Conservation (phyloP, 2,113 vertebrate species). For the Dolichotis patagonum region DNA sequence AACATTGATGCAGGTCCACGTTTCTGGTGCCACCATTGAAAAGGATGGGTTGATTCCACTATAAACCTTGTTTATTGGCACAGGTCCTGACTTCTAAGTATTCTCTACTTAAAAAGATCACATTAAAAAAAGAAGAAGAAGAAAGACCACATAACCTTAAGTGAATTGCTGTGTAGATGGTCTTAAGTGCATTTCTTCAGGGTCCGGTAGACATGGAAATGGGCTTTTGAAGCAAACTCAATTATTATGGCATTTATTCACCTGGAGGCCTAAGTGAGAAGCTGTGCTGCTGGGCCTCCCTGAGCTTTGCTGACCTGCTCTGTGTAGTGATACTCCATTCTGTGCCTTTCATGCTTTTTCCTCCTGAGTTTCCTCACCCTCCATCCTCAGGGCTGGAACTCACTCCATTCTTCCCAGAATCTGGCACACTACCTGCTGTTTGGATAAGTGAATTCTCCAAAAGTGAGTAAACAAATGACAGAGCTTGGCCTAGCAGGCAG, state of each 20-base stretch:
- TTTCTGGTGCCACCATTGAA: not conserved
- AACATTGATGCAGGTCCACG: fast-evolving
- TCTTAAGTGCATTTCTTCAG: not conserved
- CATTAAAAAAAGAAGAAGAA: too few species aligned
- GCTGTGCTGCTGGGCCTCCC: fast-evolving
- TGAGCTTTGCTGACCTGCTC: not conserved
- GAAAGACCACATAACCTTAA: not conserved
- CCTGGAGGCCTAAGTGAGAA: not conserved
- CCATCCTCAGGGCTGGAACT: not conserved
- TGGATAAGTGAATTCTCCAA: not conserved
- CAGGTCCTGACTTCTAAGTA: not conserved
- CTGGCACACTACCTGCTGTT: not conserved
- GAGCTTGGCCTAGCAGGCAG: not conserved
- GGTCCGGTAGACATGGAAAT: not conserved
- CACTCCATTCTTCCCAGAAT: not conserved
- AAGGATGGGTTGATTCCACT: not conserved
- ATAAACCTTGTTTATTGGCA: not conserved
- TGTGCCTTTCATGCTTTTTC: not conserved
- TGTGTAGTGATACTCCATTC: fast-evolving
- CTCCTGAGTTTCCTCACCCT: too few species aligned
- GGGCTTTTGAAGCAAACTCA: not conserved
- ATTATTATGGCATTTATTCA: not conserved
- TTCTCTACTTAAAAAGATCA: not conserved
- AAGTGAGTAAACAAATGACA: not conserved
- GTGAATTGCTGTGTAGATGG: not conserved